phyloP scores from a whole-genome alignment of 2,888 invertebrate genomes.

The Spilosoma lubricipeda region DNA sequence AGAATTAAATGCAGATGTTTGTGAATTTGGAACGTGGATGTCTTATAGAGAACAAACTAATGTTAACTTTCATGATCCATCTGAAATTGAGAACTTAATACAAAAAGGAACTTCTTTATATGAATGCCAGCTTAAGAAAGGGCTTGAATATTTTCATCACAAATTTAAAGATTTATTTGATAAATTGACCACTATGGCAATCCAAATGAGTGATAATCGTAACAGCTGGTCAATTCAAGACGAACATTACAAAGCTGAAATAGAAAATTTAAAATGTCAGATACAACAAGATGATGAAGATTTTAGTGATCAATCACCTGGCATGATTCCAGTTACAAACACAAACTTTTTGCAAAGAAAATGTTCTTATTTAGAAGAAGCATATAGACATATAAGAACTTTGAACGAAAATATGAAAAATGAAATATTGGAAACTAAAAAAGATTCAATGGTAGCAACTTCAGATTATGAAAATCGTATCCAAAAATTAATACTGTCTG shows the following conservation, averaged over 20 bases:
- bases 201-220: conserved; percentile 74
- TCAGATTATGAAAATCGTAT: conserved; percentile 77
- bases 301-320: conserved; percentile 73
- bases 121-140: conserved; percentile 70
- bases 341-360: conserved; percentile 70
- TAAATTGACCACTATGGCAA: conserved; percentile 77
- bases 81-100: conserved; percentile 62
- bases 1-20: conserved; percentile 44
- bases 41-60: conserved; percentile 59
- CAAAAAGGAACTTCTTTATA: conserved; percentile 62
- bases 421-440: conserved; percentile 79
- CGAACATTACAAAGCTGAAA: conserved; percentile 78
- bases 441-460: conserved; percentile 75
- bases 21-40: conserved; percentile 76
- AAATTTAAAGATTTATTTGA: conserved; percentile 78
- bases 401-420: conserved; percentile 83
- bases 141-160: conserved; percentile 75
- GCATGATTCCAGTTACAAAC: conserved; percentile 63
- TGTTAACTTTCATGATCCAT: conserved; percentile 63
- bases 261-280: conserved; percentile 73
- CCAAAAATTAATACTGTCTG: conserved; percentile 71
- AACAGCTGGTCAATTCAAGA: conserved; percentile 79
- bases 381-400: conserved; percentile 78
- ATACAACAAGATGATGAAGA: conserved; percentile 69
- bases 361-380: conserved; percentile 76